Conservation (phyloP, 2,797 vertebrate species). For the Phoxinus dragarum region DNA sequence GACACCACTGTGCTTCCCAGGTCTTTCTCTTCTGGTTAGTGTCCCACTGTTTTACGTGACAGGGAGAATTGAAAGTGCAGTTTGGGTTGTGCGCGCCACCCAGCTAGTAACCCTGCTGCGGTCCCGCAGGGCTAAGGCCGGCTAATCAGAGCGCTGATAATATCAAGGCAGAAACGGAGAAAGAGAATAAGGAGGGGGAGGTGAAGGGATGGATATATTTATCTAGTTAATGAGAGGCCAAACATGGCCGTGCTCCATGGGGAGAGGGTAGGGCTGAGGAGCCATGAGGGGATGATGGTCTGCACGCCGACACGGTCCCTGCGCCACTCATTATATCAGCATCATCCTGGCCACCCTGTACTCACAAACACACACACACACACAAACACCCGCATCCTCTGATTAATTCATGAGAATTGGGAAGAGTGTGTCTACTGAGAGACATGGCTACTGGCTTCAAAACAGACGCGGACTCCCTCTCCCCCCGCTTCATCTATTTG, state of each 20-base stretch:
- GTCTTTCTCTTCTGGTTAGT: constrained; percentile 56
- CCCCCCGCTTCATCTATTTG: constrained; percentile 52
- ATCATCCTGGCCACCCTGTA: constrained; percentile 86
- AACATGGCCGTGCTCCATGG: constrained; percentile 73
- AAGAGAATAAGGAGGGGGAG: constrained; percentile 40
- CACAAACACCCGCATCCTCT: constrained; percentile 64
- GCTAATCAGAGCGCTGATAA: constrained; percentile 81
- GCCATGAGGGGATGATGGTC: constrained; percentile 65
- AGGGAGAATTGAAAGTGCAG: constrained; percentile 74
- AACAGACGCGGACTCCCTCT: constrained; percentile 46
- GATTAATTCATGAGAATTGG: constrained; percentile 95
- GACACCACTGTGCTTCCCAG: constrained; percentile 30
- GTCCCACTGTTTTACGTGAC: constrained; percentile 60
- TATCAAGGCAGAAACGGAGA: constrained; percentile 67
- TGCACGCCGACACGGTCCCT: constrained; percentile 72
- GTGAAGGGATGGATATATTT: constrained; percentile 76
- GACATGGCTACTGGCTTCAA: constrained; percentile 49
- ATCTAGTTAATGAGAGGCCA: constrained; percentile 80
- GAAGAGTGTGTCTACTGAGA: constrained; percentile 88
- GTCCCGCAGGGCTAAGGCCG: constrained; percentile 73
- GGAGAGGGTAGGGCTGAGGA: constrained; percentile 59
- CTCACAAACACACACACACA: constrained; percentile 62
- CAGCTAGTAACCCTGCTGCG: constrained; percentile 63
- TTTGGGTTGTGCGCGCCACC: constrained; percentile 69
- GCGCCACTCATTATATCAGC: constrained; percentile 90